These are phyloP conservation scores for Mugil cephalus DNA, from an alignment of 2,113 vertebrate genomes.

Conservation along the genomic window DNA sequence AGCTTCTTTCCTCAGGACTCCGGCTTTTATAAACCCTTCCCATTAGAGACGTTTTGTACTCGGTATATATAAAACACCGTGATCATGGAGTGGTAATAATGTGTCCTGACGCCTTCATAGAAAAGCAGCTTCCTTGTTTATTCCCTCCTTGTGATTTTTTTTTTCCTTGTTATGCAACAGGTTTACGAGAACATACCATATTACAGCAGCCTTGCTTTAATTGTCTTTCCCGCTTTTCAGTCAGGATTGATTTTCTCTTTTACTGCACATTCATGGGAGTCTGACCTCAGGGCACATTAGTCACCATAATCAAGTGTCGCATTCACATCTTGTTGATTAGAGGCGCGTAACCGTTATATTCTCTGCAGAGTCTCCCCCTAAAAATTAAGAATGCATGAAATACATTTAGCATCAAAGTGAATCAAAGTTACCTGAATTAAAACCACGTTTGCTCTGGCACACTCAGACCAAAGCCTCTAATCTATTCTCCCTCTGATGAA, in stretches of 20 bases:
- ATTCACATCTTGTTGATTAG: conserved; percentile 38
- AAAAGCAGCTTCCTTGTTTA: not conserved
- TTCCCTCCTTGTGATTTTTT: not conserved
- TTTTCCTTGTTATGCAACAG: no score
- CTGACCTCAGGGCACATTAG: conserved; percentile 4
- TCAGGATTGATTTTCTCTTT: not conserved
- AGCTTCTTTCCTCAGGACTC: not conserved
- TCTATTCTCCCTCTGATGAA: conserved; percentile 34
- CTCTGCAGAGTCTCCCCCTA: not conserved
- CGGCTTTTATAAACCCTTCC: no score
- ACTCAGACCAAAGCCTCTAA: conserved; percentile 11
- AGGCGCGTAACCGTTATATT: not conserved
- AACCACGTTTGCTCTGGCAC: not conserved
- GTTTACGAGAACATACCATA: no score
- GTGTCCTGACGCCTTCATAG: no score
- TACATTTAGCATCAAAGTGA: no score
- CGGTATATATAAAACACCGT: no score
- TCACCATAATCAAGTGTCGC: conserved; percentile 35
- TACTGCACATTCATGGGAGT: not conserved
- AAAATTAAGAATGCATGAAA: no score
- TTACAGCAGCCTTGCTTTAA: conserved; percentile 3
- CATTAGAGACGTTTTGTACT: no score
- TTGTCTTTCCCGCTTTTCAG: not conserved
- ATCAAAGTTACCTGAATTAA: not conserved
- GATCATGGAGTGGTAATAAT: not conserved